Conservation (phyloP, 2,888 invertebrate genomes). For the Synergus japonicus region DNA sequence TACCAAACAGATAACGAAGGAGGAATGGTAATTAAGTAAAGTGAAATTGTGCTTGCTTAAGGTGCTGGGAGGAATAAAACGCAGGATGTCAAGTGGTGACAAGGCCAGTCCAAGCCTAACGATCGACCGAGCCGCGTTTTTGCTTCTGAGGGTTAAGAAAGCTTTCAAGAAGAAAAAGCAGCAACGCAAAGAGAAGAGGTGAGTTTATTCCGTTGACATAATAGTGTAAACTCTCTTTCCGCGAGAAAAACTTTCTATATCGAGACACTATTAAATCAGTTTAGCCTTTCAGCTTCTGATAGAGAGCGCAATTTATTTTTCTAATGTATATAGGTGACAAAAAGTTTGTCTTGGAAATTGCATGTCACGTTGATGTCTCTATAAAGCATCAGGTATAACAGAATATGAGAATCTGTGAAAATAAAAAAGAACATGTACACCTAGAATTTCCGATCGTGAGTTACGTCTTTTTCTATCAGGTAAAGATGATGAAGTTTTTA, state of each 20-base stretch:
- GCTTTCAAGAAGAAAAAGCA: slow-evolving; percentile 94
- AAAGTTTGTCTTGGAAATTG: slow-evolving; percentile 30
- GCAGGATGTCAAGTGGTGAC: slow-evolving; percentile 74
- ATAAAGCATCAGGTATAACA: background rate
- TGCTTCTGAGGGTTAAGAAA: slow-evolving; percentile 90
- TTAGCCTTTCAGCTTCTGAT: background rate
- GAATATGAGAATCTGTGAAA: background rate
- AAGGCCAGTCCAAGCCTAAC: slow-evolving; percentile 84
- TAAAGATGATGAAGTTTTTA: too few species aligned
- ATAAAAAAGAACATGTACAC: background rate
- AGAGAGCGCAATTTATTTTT: background rate
- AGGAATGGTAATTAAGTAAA: slow-evolving; percentile 38
- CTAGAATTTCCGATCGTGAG: too few species aligned
- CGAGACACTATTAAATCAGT: slow-evolving; percentile 18
- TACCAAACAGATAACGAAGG: slow-evolving; percentile 34
- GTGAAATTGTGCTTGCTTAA: slow-evolving; percentile 45
- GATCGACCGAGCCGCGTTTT: slow-evolving; percentile 93
- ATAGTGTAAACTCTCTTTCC: background rate
- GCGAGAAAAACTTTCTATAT: slow-evolving; percentile 1
- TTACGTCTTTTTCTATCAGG: too few species aligned
- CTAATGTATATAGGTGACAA: background rate
- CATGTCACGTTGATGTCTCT: slow-evolving; percentile 16
- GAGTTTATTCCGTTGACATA: slow-evolving; percentile 66
- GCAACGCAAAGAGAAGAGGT: slow-evolving; percentile 92
- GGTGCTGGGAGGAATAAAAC: slow-evolving; percentile 68